phyloP scores from a whole-genome alignment of 2,888 invertebrate genomes.

The Hydraecia micacea region DNA sequence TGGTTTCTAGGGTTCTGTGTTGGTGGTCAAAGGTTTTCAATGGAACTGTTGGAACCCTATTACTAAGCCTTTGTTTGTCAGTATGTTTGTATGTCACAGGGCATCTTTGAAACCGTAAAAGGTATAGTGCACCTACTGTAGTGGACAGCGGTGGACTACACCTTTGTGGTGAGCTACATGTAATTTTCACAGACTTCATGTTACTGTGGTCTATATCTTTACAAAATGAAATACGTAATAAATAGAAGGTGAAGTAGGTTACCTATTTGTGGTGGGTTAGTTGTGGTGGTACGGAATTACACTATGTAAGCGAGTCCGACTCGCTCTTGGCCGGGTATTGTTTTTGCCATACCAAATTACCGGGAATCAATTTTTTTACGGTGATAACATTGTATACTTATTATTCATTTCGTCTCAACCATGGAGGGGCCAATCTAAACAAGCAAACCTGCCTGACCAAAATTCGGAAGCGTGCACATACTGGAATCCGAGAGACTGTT shows the following conservation, averaged over 20 bases:
- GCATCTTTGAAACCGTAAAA: background rate
- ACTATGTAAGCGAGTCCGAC: background rate
- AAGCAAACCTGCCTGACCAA: background rate
- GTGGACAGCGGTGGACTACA: no score
- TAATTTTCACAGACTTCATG: background rate
- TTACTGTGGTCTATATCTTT: background rate
- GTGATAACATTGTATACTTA: conserved; percentile 20
- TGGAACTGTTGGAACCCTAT: background rate
- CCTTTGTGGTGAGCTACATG: background rate
- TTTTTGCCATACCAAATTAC: conserved; percentile 16
- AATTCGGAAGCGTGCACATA: background rate
- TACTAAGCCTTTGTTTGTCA: background rate
- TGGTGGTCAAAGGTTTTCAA: background rate
- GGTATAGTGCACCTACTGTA: background rate
- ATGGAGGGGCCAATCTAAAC: background rate
- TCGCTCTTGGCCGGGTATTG: background rate
- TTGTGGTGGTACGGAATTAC: conserved; percentile 1
- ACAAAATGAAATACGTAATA: background rate
- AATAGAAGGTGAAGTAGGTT: background rate
- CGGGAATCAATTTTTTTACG: conserved; percentile 5
- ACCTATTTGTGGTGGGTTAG: no score
- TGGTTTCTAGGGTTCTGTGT: conserved; percentile 11
- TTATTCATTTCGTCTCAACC: background rate
- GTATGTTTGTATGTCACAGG: background rate
- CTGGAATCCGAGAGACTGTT: background rate